A percentile compares a stretch with the other conserved stretches of the same genome.
Conservation (phyloP, 1,140 invertebrate genomes). For the Dufourea novaeangliae region DNA sequence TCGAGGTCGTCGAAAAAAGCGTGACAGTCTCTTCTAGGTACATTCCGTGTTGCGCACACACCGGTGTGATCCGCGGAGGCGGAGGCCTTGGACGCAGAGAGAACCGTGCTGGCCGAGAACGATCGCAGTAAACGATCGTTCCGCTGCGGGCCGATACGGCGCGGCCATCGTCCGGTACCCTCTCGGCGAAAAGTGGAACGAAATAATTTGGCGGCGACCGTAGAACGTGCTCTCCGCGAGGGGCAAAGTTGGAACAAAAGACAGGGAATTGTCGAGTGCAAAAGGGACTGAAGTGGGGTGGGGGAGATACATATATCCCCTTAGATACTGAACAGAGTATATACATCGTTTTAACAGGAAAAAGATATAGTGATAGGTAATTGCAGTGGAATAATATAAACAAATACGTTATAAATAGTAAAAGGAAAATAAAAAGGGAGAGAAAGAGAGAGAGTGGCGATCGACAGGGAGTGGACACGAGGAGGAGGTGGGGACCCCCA, state of each 20-base stretch:
- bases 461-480: too few relatives aligned
- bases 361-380: too few relatives aligned
- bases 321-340: too few relatives aligned
- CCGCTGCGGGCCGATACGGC: not conserved
- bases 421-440: too few relatives aligned
- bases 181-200: constrained; percentile 68
- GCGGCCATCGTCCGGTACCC: too few relatives aligned
- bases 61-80: not conserved
- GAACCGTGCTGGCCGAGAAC: constrained; percentile 8
- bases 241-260: not conserved
- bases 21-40: not conserved
- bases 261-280: constrained; percentile 13
- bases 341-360: too few relatives aligned
- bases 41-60: not conserved
- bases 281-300: not conserved
- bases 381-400: too few relatives aligned
- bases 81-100: not conserved
- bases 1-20: not conserved
- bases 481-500: too few relatives aligned
- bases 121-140: constrained; percentile 17
- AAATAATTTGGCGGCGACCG: constrained; percentile 66
- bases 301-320: too few relatives aligned
- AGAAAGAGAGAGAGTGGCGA: too few relatives aligned
- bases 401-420: too few relatives aligned
- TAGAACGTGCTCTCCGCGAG: constrained; percentile 24